Base-by-base conservation (phyloP, 2,797 vertebrate genomes). In the Myiothlypis coronata region DNA sequence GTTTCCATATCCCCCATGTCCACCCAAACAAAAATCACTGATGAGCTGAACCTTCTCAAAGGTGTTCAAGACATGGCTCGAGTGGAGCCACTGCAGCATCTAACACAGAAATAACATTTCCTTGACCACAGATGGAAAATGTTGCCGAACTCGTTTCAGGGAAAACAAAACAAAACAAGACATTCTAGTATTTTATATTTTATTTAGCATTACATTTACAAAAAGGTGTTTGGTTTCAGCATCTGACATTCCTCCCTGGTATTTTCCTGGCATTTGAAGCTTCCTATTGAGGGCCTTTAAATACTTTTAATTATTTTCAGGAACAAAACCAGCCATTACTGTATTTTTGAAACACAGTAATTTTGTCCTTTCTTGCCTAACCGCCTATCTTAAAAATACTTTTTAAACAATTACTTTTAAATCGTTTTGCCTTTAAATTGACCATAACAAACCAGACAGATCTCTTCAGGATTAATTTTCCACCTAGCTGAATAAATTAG, bases 381-480 rank as follows among this genome's bases (percentile, higher is more conserved):
- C 74, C 35, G 5, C 59, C 7, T 43, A 21, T 76, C 93, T 80
- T 21, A 50, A 84, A 91, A 87, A 70, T 37, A 32, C 12, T 84
- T 92, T 64, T 35, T 1, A 84, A 96, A 76, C 67, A 74, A 76
- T 79, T 46, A 65, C 81, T 56, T 89, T 89, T 0, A 76, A 74
- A 56, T 74, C 12, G 4, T 83, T 95, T 95, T 81, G 94, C 69
- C 76, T 79, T 90, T 92, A 75, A 95, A 84, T 87, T 93, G 93
- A 68, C 89, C 72, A 8, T 83, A 87, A 59, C 89, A 83, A 84
- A 35, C 35, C 70, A 83, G 80, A 81, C 41, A 82, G 59, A 83
- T 90, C 74, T 96, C 78, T 87, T 70, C 52, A 81, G 85, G 63
- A 89, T 91, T 95, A 70, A 93, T 96, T 96, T 95, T 87, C 83